phyloP scores from a whole-genome alignment of 2,888 invertebrate genomes.

The Macaria notata region DNA sequence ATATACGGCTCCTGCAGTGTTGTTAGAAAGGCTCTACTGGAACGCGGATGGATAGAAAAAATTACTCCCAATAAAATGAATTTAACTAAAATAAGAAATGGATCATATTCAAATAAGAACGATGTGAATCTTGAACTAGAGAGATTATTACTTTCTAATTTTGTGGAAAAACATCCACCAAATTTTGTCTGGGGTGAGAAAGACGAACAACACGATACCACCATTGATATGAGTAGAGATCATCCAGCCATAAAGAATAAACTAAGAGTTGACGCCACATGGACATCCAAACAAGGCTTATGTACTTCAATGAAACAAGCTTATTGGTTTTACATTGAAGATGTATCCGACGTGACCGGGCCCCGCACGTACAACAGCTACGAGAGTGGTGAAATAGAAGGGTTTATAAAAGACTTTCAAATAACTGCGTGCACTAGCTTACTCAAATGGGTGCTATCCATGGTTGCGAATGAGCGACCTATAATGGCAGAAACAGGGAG shows the following conservation, averaged over 20 bases:
- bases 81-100: slow-evolving; percentile 57
- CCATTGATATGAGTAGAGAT: slow-evolving; percentile 52
- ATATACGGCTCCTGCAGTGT: slow-evolving; percentile 77
- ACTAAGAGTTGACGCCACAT: slow-evolving; percentile 60
- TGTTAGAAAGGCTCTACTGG: slow-evolving; percentile 82
- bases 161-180: slow-evolving; percentile 59
- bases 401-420: slow-evolving; percentile 87
- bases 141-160: slow-evolving; percentile 64
- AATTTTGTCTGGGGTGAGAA: slow-evolving; percentile 67
- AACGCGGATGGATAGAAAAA: slow-evolving; percentile 89
- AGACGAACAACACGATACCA: slow-evolving; percentile 44
- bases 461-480: slow-evolving; percentile 61
- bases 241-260: slow-evolving; percentile 59
- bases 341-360: slow-evolving; percentile 84
- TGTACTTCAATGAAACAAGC: slow-evolving; percentile 82
- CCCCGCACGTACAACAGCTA: slow-evolving; percentile 87
- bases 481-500: slow-evolving; percentile 78
- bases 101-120: slow-evolving; percentile 43
- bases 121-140: slow-evolving; percentile 61
- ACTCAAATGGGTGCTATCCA: slow-evolving; percentile 82
- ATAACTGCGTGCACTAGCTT: slow-evolving; percentile 90
- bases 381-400: slow-evolving; percentile 79
- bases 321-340: slow-evolving; percentile 84
- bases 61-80: slow-evolving; percentile 68
- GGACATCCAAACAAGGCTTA: slow-evolving; percentile 74